Evolutionary conservation across 2,797 vertebrate genomes (phyloP).

Genomic region (Cynodonichthys magdalenae): DNA sequence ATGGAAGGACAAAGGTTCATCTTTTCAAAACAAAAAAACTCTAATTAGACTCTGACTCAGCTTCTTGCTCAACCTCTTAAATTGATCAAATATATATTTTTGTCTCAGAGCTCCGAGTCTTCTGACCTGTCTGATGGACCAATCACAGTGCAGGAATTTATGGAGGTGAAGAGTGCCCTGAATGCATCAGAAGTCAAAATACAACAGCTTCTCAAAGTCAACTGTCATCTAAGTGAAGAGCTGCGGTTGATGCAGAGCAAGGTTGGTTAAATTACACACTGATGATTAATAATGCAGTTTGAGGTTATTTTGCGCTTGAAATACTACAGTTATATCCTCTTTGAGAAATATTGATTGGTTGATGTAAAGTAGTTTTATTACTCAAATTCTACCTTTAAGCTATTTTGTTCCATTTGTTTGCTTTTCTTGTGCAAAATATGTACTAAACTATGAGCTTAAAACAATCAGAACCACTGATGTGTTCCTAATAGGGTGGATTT

Average conservation of each 20-base stretch:
- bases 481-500: too few relatives aligned
- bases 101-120: conserved; percentile 91
- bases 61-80: background rate
- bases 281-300: background rate
- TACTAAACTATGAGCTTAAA: too few relatives aligned
- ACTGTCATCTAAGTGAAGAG: conserved; percentile 96
- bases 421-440: too few relatives aligned
- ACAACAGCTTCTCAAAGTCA: conserved; percentile 97
- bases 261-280: conserved; percentile 72
- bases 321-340: conserved; percentile 4
- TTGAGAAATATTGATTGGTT: conserved; percentile 6
- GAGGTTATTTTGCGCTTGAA: conserved; percentile 6
- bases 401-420: too few relatives aligned
- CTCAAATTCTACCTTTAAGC: too few relatives aligned
- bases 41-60: background rate
- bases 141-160: conserved; percentile 95
- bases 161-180: conserved; percentile 96
- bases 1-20: conserved; percentile 89
- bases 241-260: conserved; percentile 96
- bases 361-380: too few relatives aligned
- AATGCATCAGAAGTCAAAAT: conserved; percentile 97
- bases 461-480: too few relatives aligned
- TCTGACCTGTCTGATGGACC: conserved; percentile 94
- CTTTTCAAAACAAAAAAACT: background rate
- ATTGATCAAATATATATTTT: background rate